A percentile compares a stretch with the other conserved stretches of the same genome.
Evolutionary conservation across 2,797 vertebrate genomes (phyloP).

Genomic region (Clarias pachynema): DNA sequence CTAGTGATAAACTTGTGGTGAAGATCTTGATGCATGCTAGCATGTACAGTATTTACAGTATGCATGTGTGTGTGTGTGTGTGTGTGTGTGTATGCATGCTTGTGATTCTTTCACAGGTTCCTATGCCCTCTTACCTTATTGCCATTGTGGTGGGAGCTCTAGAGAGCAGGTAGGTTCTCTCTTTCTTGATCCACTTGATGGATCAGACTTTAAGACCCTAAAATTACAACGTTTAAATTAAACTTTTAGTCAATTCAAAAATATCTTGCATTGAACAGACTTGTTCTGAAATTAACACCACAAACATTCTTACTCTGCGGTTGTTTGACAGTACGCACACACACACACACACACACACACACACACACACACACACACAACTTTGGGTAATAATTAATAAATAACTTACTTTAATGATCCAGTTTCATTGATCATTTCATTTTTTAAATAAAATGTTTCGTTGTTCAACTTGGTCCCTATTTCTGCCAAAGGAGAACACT

Average conservation of each 20-base stretch:
- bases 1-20: neutral
- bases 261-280: neutral
- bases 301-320: neutral
- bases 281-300: neutral
- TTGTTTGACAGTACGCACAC: neutral
- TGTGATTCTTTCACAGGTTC: constrained; percentile 74
- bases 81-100: neutral
- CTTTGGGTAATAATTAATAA: no score
- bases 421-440: no score
- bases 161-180: constrained; percentile 86
- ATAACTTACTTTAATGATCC: no score
- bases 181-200: neutral
- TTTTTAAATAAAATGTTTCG: no score
- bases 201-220: neutral
- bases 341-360: no score
- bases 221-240: no score
- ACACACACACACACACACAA: no score
- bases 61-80: neutral
- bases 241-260: neutral
- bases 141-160: constrained; percentile 91
- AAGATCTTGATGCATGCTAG: neutral
- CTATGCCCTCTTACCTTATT: constrained; percentile 92
- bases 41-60: neutral
- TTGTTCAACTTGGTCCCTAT: no score
- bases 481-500: no score